Evolutionary conservation across 2,888 invertebrate genomes (phyloP), one percentile per base, ranked within the genome.

Genomic region (Andrena camellia): DNA sequence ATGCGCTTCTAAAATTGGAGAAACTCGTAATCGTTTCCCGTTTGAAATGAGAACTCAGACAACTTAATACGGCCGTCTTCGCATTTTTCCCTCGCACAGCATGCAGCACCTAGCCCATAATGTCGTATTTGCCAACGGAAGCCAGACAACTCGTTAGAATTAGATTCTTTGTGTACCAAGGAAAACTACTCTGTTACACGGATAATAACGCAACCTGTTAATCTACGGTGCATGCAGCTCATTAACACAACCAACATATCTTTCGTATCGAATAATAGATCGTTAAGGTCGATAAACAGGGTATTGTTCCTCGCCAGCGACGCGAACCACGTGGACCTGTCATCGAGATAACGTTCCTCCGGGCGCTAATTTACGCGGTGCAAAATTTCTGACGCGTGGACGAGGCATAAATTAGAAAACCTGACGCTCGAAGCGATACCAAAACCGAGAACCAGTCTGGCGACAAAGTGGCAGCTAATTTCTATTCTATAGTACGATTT

Each of bases 331-430:
- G 79, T 79, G 70, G 70, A 68, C 50, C 82, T 67, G 71, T 76
- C 67, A 71, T 81, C 67, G 57, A 62, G 75, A 82, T 71, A 75
- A 76, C 76, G 50, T 64, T 67, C 23, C 69, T 26, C 48, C 29
- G 26, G 62, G 20, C 50, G 81, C 67, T 86, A 86, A 86, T 86
- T 84, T 84, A 81, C 68, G 78, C 81, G 57, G 60, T 57, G 67
- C 68, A 74, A 76, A 68, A 60, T 63, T 76, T 52, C 70, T 83
- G 75, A 73, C 81, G 69, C 72, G 64, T 63, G 80, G 78, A 80
- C 78, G 72, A 68, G 50, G 54, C 54, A 52, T 33, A 54, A 67
- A 82, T 86, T 87, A 77, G 67, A 20, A 57, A 23, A 57, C 57
- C 57, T 57, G 20, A 63, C 26, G 66, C 6, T 57, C 6, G 42